Base-by-base conservation (phyloP, 2,888 invertebrate species). In the Sabellastarte sp. region DNA sequence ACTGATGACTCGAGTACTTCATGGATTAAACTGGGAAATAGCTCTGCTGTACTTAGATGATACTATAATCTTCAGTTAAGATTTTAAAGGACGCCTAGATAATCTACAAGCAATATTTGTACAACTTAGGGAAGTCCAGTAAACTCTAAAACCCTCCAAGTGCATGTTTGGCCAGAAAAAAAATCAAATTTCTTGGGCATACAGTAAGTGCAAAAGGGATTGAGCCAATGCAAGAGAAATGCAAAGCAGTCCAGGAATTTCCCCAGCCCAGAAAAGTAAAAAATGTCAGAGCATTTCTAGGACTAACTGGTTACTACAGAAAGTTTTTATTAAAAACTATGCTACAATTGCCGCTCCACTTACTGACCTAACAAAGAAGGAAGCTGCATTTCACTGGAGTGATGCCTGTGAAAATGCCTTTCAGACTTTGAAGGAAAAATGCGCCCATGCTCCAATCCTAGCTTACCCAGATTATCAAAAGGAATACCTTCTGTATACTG, bases 401-500 rank as follows among this genome's bases (percentile, higher is more conserved):
- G 30, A 31, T 31, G 28, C 15, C 57, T 20, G 32, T 2, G 31
- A 57, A 32, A 57, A 57, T 29, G 57, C 32, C 20, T 57, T 57
- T 31, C 31, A 26, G 32, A 32, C 30, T 15, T 31, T 31, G 29
- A 29, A 28, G n/a, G 26, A 15, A 24, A 4, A 24, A 28, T 31
- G 28, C 24, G 24, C 30, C 24, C 24, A 29, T 24, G 31, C 57
- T 24, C 57, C 57, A 15, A 31, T 57, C 3, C 31, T 57, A 31
- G 29, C 57, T 15, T 57, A 57, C 57, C 57, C 57, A 5, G n/a
- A 52, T 15, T 52, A 5, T 26, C 29, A 57, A 31, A 3, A 57
- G 24, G 57, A 57, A 3, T 57, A 30, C 31, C 24, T 57, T 2
- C 15, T 57, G 57, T 29, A 57, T 30, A 30, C 57, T 4, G 31